Conservation (phyloP, 1,140 invertebrate genomes). For the Diorhabda elongata region DNA sequence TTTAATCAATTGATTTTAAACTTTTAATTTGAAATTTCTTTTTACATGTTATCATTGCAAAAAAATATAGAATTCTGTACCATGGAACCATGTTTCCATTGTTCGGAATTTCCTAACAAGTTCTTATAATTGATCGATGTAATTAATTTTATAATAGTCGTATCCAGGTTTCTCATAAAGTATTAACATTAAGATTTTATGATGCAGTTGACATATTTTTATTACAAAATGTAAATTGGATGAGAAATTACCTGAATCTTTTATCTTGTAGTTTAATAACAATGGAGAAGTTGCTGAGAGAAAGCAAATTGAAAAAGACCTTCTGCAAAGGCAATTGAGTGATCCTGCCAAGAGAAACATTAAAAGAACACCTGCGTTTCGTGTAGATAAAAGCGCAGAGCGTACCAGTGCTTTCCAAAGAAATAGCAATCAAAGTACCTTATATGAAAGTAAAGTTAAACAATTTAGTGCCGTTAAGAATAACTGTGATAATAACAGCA, state of each 20-base stretch:
- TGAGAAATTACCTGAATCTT: constrained; percentile 16
- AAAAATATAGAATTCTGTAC: too few relatives aligned
- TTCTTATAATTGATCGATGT: too few relatives aligned
- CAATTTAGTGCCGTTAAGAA: constrained; percentile 28
- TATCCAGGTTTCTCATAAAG: too few relatives aligned
- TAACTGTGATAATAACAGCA: constrained; percentile 30
- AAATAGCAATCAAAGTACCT: constrained; percentile 34
- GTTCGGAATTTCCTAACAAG: too few relatives aligned
- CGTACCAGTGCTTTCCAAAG: constrained; percentile 39
- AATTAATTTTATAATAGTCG: too few relatives aligned
- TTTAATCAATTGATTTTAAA: too few relatives aligned
- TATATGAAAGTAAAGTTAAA: constrained; percentile 38
- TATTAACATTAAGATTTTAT: too few relatives aligned
- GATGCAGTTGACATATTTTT: too few relatives aligned
- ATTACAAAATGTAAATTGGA: background rate
- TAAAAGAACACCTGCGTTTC: constrained; percentile 59
- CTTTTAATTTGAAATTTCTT: too few relatives aligned
- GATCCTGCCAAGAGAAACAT: constrained; percentile 56
- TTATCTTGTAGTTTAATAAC: constrained; percentile 3
- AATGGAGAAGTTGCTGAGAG: constrained; percentile 10
- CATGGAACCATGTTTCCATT: too few relatives aligned
- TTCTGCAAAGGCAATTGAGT: constrained; percentile 52
- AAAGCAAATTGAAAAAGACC: constrained; percentile 10
- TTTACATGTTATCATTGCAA: too few relatives aligned
- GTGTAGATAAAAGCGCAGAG: constrained; percentile 52